Conservation (phyloP, 2,797 vertebrate species). For the Amazona ochrocephala region DNA sequence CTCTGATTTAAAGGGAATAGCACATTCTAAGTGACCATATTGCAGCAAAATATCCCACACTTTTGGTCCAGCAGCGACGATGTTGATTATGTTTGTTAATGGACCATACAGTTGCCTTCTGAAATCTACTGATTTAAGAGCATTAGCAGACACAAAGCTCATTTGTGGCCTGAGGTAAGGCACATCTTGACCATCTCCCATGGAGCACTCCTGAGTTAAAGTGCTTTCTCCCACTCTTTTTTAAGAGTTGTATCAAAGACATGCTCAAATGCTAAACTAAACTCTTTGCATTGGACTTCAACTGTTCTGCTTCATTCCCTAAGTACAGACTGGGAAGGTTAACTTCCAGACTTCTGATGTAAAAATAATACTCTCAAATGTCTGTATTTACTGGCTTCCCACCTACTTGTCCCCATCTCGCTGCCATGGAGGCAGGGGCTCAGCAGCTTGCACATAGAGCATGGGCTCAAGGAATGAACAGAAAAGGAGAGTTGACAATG, state of each 20-base stretch:
- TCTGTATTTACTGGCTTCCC: not conserved
- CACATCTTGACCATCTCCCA: not conserved
- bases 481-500: not conserved
- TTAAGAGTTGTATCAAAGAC: not conserved
- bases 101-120: slow-evolving; percentile 6
- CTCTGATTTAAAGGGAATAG: slow-evolving; percentile 17
- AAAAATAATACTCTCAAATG: not conserved
- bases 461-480: not conserved
- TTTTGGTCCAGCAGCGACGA: not conserved
- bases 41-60: slow-evolving; percentile 5
- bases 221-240: not conserved
- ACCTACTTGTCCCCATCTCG: not conserved
- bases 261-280: accelerated
- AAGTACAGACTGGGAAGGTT: not conserved
- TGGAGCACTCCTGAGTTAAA: slow-evolving; percentile 36
- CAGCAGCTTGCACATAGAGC: accelerated
- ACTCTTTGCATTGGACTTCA: not conserved
- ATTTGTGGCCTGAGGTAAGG: not conserved
- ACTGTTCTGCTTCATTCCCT: not conserved
- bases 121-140: not conserved
- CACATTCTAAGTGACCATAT: not conserved
- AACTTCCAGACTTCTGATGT: not conserved
- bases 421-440: accelerated
- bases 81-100: slow-evolving; percentile 32
- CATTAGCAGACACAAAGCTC: not conserved